A percentile compares a stretch with the other conserved stretches of the same genome.
phyloP scores from a whole-genome alignment of 2,113 vertebrate species.

The Prolemur simus region DNA sequence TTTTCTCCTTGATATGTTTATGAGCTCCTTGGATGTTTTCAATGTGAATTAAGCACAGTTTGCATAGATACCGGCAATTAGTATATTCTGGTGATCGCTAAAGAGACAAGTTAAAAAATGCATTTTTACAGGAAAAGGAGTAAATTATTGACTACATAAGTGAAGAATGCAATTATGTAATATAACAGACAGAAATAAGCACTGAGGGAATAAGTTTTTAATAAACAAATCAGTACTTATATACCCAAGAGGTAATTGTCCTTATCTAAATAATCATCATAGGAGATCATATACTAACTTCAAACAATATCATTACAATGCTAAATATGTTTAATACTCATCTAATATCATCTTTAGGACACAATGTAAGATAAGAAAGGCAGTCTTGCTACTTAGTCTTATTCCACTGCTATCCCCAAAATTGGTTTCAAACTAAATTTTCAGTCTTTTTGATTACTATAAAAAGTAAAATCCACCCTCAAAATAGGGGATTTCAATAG shows the following conservation, averaged over 20 bases:
- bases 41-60: conserved; percentile 97
- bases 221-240: conserved; percentile 5
- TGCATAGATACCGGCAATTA: conserved; percentile 98
- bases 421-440: conserved; percentile 12
- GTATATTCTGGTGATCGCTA: conserved; percentile 97
- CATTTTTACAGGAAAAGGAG: conserved; percentile 27
- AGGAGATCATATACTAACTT: conserved; percentile 14
- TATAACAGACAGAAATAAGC: conserved; percentile 44
- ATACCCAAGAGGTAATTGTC: neutral
- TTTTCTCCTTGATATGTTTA: conserved; percentile 99
- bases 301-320: neutral
- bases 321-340: conserved; percentile 2
- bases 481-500: conserved; percentile 1
- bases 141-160: conserved; percentile 21
- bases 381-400: conserved; percentile 13
- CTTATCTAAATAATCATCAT: conserved; percentile 30
- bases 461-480: conserved; percentile 26
- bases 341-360: neutral
- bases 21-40: conserved; percentile 99
- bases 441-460: conserved; percentile 37
- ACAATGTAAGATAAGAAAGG: conserved; percentile 28
- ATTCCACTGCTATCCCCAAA: neutral
- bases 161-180: neutral
- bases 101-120: conserved; percentile 68
- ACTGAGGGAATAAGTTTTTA: conserved; percentile 34